Conservation (phyloP, 2,797 vertebrate species). For the Cyclura pinguis region DNA sequence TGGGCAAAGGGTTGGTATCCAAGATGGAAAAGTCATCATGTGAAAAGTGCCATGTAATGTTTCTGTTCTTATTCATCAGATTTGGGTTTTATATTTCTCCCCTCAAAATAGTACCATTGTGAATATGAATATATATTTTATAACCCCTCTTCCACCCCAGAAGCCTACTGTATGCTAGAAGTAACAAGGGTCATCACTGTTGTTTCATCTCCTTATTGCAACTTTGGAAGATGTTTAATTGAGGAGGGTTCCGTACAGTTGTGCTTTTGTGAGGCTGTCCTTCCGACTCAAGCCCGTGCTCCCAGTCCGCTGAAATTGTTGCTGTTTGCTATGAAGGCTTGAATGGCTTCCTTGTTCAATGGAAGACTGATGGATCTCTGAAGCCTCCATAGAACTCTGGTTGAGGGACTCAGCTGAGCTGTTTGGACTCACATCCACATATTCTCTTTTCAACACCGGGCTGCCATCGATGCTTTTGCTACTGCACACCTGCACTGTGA, state of each 20-base stretch:
- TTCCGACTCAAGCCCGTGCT: conserved; percentile 93
- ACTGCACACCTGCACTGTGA: conserved; percentile 85
- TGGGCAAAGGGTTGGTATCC: conserved; percentile 62
- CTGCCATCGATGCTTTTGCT: conserved; percentile 85
- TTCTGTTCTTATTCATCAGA: conserved; percentile 55
- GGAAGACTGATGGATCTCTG: conserved; percentile 88
- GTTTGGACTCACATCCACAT: conserved; percentile 84
- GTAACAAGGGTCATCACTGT: conserved; percentile 52
- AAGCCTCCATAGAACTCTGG: conserved; percentile 88
- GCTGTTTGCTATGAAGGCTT: conserved; percentile 86
- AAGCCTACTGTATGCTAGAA: conserved; percentile 51
- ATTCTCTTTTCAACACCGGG: conserved; percentile 83
- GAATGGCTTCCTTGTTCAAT: conserved; percentile 85
- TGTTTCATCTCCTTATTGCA: conserved; percentile 73
- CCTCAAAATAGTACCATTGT: conserved; percentile 73
- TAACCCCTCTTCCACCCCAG: conserved; percentile 58
- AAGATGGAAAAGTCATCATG: conserved; percentile 67
- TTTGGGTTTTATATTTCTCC: conserved; percentile 23
- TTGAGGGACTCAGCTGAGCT: conserved; percentile 91
- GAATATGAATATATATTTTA: conserved; percentile 73
- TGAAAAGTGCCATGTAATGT: conserved; percentile 71
- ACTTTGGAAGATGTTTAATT: conserved; percentile 82
- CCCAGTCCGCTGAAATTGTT: conserved; percentile 91
- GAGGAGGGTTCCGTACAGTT: conserved; percentile 95
- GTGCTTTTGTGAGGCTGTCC: conserved; percentile 98